These are phyloP conservation scores for Augochlorella aurata DNA, from an alignment of 2,888 invertebrate species.

Conservation along the genomic window DNA sequence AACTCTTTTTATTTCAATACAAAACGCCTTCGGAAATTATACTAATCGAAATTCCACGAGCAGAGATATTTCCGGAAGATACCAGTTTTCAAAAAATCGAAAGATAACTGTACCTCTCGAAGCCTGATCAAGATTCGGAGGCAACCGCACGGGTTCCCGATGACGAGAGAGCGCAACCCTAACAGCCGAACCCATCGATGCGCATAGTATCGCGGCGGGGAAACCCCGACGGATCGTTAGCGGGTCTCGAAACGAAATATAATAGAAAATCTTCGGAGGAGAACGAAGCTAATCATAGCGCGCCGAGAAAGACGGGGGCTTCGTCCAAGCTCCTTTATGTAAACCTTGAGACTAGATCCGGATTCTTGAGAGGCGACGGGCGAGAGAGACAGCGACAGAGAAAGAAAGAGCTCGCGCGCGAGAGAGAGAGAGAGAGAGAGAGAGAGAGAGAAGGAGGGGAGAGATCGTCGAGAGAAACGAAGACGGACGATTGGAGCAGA, in stretches of 20 bases:
- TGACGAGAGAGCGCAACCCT: background rate
- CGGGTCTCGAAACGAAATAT: constrained; percentile 48
- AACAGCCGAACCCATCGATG: background rate
- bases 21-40: too few species aligned
- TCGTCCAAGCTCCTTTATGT: constrained; percentile 76
- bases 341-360: constrained; percentile 81
- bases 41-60: too few species aligned
- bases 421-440: too few species aligned
- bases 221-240: constrained; percentile 43
- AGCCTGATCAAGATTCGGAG: background rate
- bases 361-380: constrained; percentile 73
- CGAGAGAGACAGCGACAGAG: constrained; percentile 6
- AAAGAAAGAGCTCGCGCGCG: background rate
- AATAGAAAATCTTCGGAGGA: constrained; percentile 57
- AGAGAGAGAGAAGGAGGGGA: background rate
- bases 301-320: constrained; percentile 54
- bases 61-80: too few species aligned
- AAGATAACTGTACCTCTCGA: too few species aligned
- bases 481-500: background rate
- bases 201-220: background rate
- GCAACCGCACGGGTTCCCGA: too few species aligned
- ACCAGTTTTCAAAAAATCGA: too few species aligned
- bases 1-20: too few species aligned
- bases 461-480: background rate
- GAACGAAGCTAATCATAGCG: constrained; percentile 58